Evolutionary conservation across 2,888 invertebrate genomes (phyloP).

Genomic region (Anaspis maculata): DNA sequence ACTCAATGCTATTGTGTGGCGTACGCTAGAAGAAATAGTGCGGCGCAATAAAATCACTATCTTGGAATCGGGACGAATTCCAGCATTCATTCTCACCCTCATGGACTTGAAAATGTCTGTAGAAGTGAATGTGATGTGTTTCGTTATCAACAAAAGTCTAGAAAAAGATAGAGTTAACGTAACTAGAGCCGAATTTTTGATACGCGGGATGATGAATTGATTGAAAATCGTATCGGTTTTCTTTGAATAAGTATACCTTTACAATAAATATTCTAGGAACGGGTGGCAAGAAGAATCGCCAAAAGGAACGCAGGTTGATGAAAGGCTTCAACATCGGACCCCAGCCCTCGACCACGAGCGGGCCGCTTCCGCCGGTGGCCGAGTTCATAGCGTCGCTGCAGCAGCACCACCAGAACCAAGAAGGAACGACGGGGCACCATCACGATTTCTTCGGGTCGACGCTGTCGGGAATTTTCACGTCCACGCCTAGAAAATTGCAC

Average conservation of each 20-base stretch:
- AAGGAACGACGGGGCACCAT: conserved; percentile 37
- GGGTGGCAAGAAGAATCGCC: conserved; percentile 88
- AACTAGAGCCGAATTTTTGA: no score
- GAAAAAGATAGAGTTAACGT: no score
- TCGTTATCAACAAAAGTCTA: no score
- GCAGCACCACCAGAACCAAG: conserved; percentile 48
- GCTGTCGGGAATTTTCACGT: conserved; percentile 58
- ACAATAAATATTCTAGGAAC: conserved; percentile 57
- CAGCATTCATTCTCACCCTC: no score
- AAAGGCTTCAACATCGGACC: conserved; percentile 89
- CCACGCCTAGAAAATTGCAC: conserved; percentile 45
- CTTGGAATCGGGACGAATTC: no score
- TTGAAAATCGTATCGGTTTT: no score
- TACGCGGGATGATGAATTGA: no score
- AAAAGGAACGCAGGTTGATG: conserved; percentile 87
- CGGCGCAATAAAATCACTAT: no score
- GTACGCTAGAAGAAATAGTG: no score
- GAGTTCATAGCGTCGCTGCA: conserved; percentile 71
- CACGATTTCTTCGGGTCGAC: conserved; percentile 61
- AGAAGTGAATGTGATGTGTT: no score
- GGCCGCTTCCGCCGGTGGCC: conserved; percentile 63
- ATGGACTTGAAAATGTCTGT: no score
- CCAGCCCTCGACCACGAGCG: conserved; percentile 51
- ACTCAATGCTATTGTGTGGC: no score
- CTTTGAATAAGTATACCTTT: background rate